Base-by-base conservation (phyloP, 2,797 vertebrate species). In the Perodicticus potto region DNA sequence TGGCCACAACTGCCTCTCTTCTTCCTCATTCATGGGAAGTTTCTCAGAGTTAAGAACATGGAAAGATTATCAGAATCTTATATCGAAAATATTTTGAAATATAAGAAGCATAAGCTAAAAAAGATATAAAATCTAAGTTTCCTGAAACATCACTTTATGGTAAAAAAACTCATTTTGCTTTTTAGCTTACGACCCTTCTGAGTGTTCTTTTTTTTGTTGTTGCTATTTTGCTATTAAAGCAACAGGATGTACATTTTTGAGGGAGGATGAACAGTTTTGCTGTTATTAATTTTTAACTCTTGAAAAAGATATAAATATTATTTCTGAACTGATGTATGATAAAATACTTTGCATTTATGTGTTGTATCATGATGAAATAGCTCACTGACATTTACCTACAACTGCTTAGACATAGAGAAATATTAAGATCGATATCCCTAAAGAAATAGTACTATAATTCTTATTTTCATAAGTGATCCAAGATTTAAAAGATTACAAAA, bases 251-350 rank as follows among this genome's bases (percentile, higher is more conserved):
- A 76, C 2, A 23, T 77, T 17, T 85, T n/a, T 91, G 32, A 11
- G 17, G 29, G 3, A 69, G 9, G 25, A 65, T n/a, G 57, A 57
- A 32, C 11, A 57, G 32, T 90, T 92, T 87, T 89, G 14, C 32
- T n/a, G 12, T 49, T 55, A 95, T 55, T 13, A 84, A 74, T 22
- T 92, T 84, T 95, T n/a, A 73, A 63, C 29, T 61, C 77, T 25
- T 2, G 32, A 20, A 29, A 86, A 57, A 2, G 45, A 40, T 55
- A 77, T 86, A 82, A 93, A n/a, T 65, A 40, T 87, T 78, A 2
- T 40, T 78, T 92, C n/a, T 91, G 23, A 77, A 83, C 82, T 57
- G 57, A 0, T 81, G 8, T 77, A 49, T 61, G 55, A 37, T 80
- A 77, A 86, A 85, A 53, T 93, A 78, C 74, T 87, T 76, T 53